These are phyloP conservation scores for Dryomyza anilis DNA, from an alignment of 2,888 invertebrate species.

Conservation along the genomic window DNA sequence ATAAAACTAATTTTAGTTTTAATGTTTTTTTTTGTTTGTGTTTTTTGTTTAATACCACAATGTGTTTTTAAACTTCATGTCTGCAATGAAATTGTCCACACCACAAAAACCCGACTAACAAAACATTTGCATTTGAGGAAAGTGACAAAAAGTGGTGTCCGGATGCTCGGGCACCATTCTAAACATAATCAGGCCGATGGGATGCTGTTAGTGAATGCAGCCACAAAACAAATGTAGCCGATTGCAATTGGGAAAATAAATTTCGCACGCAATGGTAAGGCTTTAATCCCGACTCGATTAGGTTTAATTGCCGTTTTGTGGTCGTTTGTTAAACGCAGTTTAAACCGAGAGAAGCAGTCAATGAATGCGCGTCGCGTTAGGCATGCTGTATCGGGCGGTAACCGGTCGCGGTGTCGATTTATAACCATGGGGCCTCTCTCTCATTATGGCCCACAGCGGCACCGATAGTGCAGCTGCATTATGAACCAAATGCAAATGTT, in stretches of 20 bases:
- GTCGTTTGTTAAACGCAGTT: slow-evolving; percentile 30
- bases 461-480: slow-evolving; percentile 21
- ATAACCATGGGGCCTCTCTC: slow-evolving; percentile 41
- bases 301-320: slow-evolving; percentile 60
- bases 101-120: slow-evolving; percentile 31
- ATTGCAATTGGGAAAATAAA: slow-evolving; percentile 34
- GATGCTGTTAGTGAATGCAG: neutral
- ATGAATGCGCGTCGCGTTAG: slow-evolving; percentile 15
- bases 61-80: neutral
- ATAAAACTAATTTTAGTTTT: no score
- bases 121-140: slow-evolving; percentile 46
- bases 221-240: slow-evolving; percentile 22
- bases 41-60: neutral
- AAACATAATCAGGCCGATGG: no score
- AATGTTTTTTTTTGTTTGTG: no score
- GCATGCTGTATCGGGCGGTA: no score
- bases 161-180: neutral
- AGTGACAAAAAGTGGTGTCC: slow-evolving; percentile 2
- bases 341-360: slow-evolving; percentile 13
- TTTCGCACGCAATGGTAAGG: slow-evolving; percentile 45
- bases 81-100: neutral
- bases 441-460: slow-evolving; percentile 32
- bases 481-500: slow-evolving; percentile 25
- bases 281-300: slow-evolving; percentile 60
- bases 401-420: slow-evolving; percentile 40